Conservation (phyloP, 2,797 vertebrate genomes). For the Sebastes minor region DNA sequence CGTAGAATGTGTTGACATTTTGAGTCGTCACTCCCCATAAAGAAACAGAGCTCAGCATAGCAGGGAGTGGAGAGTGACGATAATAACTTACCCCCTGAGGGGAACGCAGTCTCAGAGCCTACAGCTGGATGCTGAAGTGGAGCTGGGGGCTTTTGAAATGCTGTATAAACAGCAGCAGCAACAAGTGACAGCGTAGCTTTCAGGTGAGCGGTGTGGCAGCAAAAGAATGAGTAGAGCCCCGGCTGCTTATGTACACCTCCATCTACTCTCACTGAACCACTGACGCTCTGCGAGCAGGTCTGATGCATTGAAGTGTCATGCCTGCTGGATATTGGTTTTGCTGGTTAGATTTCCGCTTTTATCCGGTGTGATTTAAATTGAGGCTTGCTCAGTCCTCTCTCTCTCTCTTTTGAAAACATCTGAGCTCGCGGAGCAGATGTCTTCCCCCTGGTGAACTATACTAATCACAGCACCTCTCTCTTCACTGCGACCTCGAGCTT, state of each 20-base stretch:
- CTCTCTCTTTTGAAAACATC: not conserved
- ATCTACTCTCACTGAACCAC: not conserved
- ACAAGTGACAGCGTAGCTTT: not conserved
- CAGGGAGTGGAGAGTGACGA: not conserved
- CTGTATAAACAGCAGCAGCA: not conserved
- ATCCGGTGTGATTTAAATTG: not conserved
- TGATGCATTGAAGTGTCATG: not conserved
- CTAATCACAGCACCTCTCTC: constrained; percentile 28
- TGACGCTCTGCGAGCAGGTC: not conserved
- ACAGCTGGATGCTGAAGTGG: not conserved
- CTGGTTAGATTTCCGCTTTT: not conserved
- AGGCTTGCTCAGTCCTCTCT: not conserved
- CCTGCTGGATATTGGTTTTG: not conserved
- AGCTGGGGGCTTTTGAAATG: not conserved
- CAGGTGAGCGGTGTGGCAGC: not conserved
- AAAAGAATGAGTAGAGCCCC: not conserved
- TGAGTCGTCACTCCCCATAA: not conserved
- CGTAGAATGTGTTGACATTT: not conserved
- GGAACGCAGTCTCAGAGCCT: not conserved
- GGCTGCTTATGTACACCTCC: not conserved
- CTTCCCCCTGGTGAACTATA: not conserved
- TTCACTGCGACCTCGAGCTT: not conserved
- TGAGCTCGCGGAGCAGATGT: not conserved
- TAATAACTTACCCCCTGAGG: not conserved
- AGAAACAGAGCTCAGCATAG: not conserved